phyloP scores from a whole-genome alignment of 1,140 invertebrate species.

The Platorchestia sp. region DNA sequence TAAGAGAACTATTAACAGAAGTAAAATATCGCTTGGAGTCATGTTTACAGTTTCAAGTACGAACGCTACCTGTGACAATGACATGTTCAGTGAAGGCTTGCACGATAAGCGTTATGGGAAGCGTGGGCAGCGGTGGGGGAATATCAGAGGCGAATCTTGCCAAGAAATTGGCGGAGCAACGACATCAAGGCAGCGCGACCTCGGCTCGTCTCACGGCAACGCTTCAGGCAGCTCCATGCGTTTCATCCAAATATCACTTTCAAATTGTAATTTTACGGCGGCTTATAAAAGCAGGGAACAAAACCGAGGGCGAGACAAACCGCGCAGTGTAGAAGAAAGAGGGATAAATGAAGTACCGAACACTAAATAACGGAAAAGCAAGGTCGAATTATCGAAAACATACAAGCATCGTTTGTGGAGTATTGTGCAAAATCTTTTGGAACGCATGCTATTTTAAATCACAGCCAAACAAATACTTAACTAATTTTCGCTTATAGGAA shows the following conservation, averaged over 20 bases:
- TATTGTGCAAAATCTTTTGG: too few relatives aligned
- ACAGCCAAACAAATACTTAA: too few relatives aligned
- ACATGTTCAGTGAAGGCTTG: neutral
- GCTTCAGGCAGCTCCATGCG: neutral
- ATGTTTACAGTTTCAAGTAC: too few relatives aligned
- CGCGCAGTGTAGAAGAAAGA: neutral
- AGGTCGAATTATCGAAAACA: too few relatives aligned
- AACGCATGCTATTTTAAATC: too few relatives aligned
- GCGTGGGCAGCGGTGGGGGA: neutral
- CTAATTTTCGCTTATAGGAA: too few relatives aligned
- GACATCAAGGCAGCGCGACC: conserved; percentile 27
- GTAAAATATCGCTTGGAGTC: too few relatives aligned
- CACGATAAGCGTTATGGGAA: neutral
- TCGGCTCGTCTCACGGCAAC: neutral
- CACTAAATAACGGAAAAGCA: too few relatives aligned
- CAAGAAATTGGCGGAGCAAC: neutral
- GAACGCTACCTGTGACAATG: too few relatives aligned
- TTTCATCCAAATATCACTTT: neutral
- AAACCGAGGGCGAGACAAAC: neutral
- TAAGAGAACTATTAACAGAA: too few relatives aligned
- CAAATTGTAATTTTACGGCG: neutral
- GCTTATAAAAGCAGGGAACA: neutral
- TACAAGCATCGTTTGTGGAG: too few relatives aligned
- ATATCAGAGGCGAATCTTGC: neutral
- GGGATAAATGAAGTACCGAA: too few relatives aligned